Evolutionary conservation across 2,113 vertebrate genomes (phyloP), one percentile per base, ranked within the genome.

Genomic region (Callocephalon fimbriatum): DNA sequence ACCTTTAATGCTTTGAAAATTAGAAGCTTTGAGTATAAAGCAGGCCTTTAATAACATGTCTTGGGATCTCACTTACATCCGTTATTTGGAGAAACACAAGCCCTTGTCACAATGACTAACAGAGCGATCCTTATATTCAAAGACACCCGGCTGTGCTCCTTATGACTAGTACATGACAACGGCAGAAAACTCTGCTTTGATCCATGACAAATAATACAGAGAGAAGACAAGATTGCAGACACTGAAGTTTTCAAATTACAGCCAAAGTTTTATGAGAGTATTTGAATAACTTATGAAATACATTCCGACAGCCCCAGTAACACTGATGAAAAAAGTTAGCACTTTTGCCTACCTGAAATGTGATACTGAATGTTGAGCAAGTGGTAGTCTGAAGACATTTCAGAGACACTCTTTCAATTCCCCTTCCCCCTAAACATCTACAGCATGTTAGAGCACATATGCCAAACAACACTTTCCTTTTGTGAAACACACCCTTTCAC

Each of bases 1-100:
- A 78, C 53, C 74, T 61, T 15, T 40, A 90, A 68, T 13, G 15
- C 35, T 54, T 62, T 6, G 20, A 40, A 92, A 88, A 88, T 31
- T 3, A 40, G 26, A 75, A 76, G 53, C 38, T 76, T 86, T 72
- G 40, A n/a, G 8, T 35, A 68, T 23, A 91, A 72, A 91, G 21
- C n/a, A 73, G 12, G 31, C 6, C 35, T 75, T 72, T n/a, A 77
- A 31, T 38, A 88, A 42, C 15, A 58, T 0, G 0, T 31, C 22
- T 15, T 10, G 26, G 19, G 23, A 87, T 81, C 26, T 90, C 1
- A 0, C 22, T 53, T 42, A n/a, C 32, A 61, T 32, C 35, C 0
- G 0, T 51, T 54, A 47, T 1, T 25, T 44, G 10, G 14, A 83
- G 53, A 88, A 91, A 62, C 50, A 7, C n/a, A 89, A 38, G 77